phyloP scores from a whole-genome alignment of 2,888 invertebrate genomes.

The Melanostoma scalare region DNA sequence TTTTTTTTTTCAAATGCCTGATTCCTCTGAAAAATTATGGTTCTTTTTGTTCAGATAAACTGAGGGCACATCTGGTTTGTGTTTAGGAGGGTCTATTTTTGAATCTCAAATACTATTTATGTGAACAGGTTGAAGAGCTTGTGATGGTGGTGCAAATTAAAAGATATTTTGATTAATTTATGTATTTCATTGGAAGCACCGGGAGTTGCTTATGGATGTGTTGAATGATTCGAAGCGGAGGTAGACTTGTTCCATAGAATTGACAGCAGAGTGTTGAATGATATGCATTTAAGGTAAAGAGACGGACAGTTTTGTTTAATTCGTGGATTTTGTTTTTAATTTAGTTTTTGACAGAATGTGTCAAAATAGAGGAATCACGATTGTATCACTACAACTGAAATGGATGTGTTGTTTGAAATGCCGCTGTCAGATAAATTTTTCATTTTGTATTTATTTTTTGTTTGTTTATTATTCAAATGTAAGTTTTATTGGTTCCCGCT shows the following conservation, averaged over 20 bases:
- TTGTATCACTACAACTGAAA: too few species aligned
- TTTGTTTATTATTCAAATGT: too few species aligned
- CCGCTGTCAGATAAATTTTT: too few species aligned
- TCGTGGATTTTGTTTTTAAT: too few species aligned
- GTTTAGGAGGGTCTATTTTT: conserved; percentile 33
- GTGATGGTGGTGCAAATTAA: conserved; percentile 30
- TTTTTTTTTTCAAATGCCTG: background rate
- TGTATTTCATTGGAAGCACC: conserved; percentile 4
- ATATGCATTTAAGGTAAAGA: background rate
- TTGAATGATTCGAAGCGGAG: background rate
- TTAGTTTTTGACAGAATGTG: too few species aligned
- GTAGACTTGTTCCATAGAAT: background rate
- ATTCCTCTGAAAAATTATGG: background rate
- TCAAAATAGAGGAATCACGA: too few species aligned
- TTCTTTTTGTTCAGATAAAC: background rate
- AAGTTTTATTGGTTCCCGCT: too few species aligned
- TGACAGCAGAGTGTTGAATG: background rate
- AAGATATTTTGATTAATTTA: conserved; percentile 54
- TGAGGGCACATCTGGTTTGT: conserved; percentile 52
- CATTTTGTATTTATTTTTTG: too few species aligned
- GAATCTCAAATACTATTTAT: conserved; percentile 23
- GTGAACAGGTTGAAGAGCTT: conserved; percentile 32
- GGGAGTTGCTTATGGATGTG: conserved; percentile 10
- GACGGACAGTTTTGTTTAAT: too few species aligned
- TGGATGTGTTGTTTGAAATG: too few species aligned